Base-by-base conservation (phyloP, 2,797 vertebrate genomes). In the Coregonus suidteri region DNA sequence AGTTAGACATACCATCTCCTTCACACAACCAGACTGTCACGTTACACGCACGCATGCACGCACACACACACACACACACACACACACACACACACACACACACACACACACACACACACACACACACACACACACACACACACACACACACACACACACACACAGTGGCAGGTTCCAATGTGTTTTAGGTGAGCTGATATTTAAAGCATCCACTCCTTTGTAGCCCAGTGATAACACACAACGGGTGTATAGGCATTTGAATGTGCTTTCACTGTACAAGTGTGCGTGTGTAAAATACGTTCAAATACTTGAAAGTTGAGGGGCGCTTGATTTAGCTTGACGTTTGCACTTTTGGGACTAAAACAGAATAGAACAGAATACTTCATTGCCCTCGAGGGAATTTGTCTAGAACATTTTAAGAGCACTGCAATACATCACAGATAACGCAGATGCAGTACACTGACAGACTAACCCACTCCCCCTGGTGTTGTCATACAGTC, bases 401-500 rank as follows among this genome's bases (percentile, higher is more conserved):
- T 81, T 83, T 87, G 89, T 86, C 86, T 47, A 47, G n/a, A n/a
- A 62, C 18, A 62, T n/a, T 62, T 62, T 62, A 62, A 62, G n/a
- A 62, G 56, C 56, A 62, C 56, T 62, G 56, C 56, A 62, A 62
- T 62, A 62, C 56, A 18, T 20, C 56, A 62, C 56, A 59, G n/a
- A 62, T 20, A n/a, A 62, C 5, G 15, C 18, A 62, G 56, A 62
- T 20, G 56, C 56, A 62, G 56, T 3, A 9, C 6, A n/a, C 56
- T n/a, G 18, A 20, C 89, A 85, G 87, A 94, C 93, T 94, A 94
- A 94, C 93, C 83, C 88, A 87, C 93, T 84, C 91, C 93, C 92
- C 93, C 91, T 94, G 93, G 90, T 94, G 87, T 98, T 94, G 95
- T 95, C 96, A 94, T 84, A 81, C 95, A 98, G 97, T 95, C 97